phyloP scores from a whole-genome alignment of 2,797 vertebrate species.

The Meda fulgida region DNA sequence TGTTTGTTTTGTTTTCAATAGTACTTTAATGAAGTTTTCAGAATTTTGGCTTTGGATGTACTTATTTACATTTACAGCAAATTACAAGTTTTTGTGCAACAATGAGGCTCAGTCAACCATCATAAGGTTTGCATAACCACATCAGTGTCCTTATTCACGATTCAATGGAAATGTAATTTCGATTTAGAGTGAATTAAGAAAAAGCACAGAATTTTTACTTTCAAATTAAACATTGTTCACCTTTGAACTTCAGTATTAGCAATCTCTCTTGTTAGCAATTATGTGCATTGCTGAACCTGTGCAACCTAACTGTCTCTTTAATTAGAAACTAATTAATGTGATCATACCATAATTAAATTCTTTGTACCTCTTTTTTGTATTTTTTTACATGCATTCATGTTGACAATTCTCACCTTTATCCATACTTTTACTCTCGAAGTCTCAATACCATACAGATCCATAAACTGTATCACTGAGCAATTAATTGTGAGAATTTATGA shows the following conservation, averaged over 20 bases:
- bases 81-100: not conserved
- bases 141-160: not conserved
- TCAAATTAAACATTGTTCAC: not conserved
- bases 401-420: not conserved
- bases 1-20: not conserved
- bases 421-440: slow-evolving; percentile 10
- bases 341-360: slow-evolving; percentile 18
- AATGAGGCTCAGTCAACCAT: not conserved
- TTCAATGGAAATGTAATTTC: not conserved
- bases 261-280: not conserved
- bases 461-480: slow-evolving; percentile 48
- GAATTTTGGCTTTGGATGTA: not conserved
- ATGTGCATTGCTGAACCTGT: not conserved
- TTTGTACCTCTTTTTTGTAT: not conserved
- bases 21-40: too few species aligned
- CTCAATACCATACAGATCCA: slow-evolving; percentile 28
- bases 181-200: not conserved
- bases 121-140: not conserved
- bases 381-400: not conserved
- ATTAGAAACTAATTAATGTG: slow-evolving; percentile 11
- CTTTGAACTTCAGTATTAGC: not conserved
- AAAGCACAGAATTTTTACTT: not conserved
- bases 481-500: slow-evolving; percentile 57
- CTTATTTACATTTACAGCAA: not conserved
- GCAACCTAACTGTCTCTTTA: not conserved